phyloP scores from a whole-genome alignment of 2,113 vertebrate genomes.

The Piprites chloris region DNA sequence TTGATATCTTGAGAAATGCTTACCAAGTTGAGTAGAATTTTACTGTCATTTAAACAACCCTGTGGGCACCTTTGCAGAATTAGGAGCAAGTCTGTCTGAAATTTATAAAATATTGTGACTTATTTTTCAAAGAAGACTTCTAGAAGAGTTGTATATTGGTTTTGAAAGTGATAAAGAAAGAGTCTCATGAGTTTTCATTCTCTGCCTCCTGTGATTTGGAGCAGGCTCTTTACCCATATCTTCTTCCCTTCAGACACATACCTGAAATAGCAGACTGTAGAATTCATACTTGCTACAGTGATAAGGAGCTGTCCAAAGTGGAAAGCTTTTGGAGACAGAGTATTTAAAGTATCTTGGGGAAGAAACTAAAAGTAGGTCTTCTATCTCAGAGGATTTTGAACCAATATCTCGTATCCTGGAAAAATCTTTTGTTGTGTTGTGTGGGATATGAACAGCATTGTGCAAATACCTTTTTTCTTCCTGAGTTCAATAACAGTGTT shows the following conservation, averaged over 20 bases:
- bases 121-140: not conserved
- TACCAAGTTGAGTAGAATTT: not conserved
- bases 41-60: not conserved
- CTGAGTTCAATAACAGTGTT: not conserved
- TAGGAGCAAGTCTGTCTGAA: not conserved
- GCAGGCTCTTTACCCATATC: not conserved
- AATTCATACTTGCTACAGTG: not conserved
- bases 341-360: not conserved
- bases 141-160: not conserved
- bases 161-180: not conserved
- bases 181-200: not conserved
- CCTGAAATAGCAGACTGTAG: not conserved
- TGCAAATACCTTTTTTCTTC: not conserved
- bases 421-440: not conserved
- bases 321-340: not conserved
- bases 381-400: not conserved
- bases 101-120: not conserved
- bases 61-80: not conserved
- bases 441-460: not conserved
- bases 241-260: not conserved
- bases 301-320: not conserved
- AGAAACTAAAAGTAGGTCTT: not conserved
- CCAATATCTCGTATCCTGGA: not conserved
- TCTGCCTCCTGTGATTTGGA: not conserved
- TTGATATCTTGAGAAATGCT: not conserved